Evolutionary conservation across 2,888 invertebrate genomes (phyloP), one percentile per base, ranked within the genome.

Genomic region (Argyra leucocephala): DNA sequence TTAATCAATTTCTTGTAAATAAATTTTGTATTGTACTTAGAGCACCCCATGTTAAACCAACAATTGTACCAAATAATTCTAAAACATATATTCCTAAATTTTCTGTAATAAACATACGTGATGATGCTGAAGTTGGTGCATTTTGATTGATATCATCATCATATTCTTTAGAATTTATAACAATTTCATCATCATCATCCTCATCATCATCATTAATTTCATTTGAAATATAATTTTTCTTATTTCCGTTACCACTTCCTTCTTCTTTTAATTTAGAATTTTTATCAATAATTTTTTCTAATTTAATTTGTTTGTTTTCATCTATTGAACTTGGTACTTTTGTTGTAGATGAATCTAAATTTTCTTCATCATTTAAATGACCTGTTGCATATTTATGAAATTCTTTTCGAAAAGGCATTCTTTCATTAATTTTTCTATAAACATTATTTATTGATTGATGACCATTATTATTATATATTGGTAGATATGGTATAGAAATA

Each of bases 11-110:
- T 18, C 18, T 59, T 23, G 15, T 62, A 61, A 68, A 66, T 23
- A 68, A 21, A 62, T 66, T 68, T 62, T 69, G 68, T 48, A 71
- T 61, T 59, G 69, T 69, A 65, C 58, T 66, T 12, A 71, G 59
- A 22, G 70, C 69, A n/a, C 70, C 70, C 69, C 70, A 69, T 37
- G 70, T 67, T 63, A 70, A 64, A 59, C 69, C 69, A 70, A 65
- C 63, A 57, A 71, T 66, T 36, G 70, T 67, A 57, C 70, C 71
- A 63, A 71, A 67, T 63, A 71, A 67, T 69, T 71, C 71, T 26
- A 71, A 66, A n/a, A 71, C 61, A 64, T 69, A 69, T 64, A 71
- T 69, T 24, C 70, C 71, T 23, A 68, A 58, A 22, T 64, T 57
- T 67, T 70, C 69, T 65, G 59, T 65, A n/a, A n/a, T n/a, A 58